Percentiles rank a stretch among this genome's conserved stretches.
These are phyloP conservation scores for Mnemiopsis leidyi DNA, from an alignment of 37 sponge, comb jelly and placozoan species.

Conservation along the genomic window DNA sequence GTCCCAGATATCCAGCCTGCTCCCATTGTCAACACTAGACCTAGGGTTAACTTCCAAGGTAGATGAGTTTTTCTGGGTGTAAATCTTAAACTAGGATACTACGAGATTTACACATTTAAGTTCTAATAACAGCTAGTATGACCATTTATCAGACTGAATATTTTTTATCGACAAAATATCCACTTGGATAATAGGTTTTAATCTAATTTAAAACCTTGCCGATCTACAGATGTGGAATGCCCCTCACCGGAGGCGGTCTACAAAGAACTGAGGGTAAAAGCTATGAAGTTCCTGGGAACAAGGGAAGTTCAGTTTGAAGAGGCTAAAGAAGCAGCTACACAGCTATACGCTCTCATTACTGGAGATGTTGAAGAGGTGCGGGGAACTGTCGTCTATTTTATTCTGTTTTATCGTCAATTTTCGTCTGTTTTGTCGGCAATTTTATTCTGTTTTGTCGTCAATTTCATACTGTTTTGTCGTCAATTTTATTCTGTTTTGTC, in stretches of 20 bases:
- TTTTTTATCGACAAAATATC: neutral
- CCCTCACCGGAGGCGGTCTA: neutral
- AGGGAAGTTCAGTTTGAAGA: neutral
- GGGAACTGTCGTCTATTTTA: too few species aligned
- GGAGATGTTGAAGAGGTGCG: neutral
- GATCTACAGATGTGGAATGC: neutral
- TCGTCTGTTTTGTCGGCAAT: too few species aligned
- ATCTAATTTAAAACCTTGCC: neutral
- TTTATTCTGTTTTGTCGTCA: too few species aligned
- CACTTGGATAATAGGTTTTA: neutral
- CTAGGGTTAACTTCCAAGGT: neutral
- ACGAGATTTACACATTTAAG: too few species aligned
- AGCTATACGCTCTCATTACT: neutral
- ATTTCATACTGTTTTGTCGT: too few species aligned
- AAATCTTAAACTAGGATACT: too few species aligned
- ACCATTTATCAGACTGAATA: too few species aligned
- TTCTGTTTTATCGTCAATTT: too few species aligned
- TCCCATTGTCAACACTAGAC: too few species aligned
- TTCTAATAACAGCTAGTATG: too few species aligned
- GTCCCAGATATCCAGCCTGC: neutral
- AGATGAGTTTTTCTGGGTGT: too few species aligned
- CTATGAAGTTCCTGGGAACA: slow-evolving; percentile 34
- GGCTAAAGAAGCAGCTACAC: neutral
- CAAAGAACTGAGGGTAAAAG: neutral
- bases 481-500: too few species aligned